phyloP scores from a whole-genome alignment of 2,113 vertebrate genomes.

The Climacteris rufus region DNA sequence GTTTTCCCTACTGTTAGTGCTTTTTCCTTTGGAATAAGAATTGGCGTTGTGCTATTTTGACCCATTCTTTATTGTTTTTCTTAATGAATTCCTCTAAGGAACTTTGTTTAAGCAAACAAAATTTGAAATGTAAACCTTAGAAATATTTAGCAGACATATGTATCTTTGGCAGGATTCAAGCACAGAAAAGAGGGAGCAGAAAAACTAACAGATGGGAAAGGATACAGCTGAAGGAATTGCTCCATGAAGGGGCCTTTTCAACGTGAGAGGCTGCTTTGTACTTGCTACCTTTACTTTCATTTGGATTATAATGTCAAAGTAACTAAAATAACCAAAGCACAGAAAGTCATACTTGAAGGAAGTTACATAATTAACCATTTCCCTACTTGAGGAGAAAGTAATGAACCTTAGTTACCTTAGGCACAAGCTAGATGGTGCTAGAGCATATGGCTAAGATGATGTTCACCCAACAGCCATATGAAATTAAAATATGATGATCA shows the following conservation, averaged over 20 bases:
- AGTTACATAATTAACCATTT: neutral
- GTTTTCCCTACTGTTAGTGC: neutral
- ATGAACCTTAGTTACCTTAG: neutral
- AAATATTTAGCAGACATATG: neutral
- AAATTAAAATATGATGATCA: neutral
- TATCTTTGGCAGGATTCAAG: neutral
- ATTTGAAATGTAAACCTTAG: neutral
- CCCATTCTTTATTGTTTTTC: neutral
- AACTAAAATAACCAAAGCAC: neutral
- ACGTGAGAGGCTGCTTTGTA: neutral
- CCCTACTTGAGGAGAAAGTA: neutral
- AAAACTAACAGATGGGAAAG: neutral
- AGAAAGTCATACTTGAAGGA: neutral
- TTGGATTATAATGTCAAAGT: neutral
- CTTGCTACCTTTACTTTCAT: neutral
- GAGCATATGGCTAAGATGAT: neutral
- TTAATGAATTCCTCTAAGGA: neutral
- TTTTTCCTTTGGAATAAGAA: neutral
- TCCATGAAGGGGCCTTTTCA: neutral
- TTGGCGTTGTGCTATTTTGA: neutral
- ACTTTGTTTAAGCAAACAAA: neutral
- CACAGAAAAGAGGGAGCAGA: neutral
- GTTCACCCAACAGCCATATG: neutral
- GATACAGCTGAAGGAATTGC: neutral
- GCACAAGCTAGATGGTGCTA: slow-evolving; percentile 60